Conservation (phyloP, 2,113 vertebrate species). For the Murina feae region DNA sequence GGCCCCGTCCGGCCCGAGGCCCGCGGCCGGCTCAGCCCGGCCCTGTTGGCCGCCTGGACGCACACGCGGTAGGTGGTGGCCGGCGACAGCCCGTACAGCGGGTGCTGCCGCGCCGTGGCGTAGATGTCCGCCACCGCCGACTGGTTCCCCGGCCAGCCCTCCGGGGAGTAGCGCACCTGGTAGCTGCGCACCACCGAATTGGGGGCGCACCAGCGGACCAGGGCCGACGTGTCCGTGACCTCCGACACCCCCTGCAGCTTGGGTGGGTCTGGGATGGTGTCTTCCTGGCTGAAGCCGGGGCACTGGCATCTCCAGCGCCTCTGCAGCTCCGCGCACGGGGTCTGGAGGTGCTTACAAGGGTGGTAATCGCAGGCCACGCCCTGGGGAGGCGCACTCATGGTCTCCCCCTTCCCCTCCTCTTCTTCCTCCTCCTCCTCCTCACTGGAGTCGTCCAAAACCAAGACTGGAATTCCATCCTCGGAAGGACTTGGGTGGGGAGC, state of each 20-base stretch:
- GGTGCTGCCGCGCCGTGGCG: constrained; percentile 77
- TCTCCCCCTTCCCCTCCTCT: fast-evolving
- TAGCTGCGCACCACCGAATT: constrained; percentile 82
- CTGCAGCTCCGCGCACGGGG: constrained; percentile 80
- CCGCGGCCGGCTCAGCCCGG: constrained; percentile 74
- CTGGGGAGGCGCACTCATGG: fast-evolving
- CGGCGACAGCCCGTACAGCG: constrained; percentile 76
- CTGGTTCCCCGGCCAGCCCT: constrained; percentile 41
- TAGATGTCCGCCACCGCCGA: constrained; percentile 75
- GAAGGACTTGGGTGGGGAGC: background rate
- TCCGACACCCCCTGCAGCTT: constrained; percentile 74
- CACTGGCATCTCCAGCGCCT: constrained; percentile 73
- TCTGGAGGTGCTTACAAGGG: constrained; percentile 84
- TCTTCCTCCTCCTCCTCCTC: fast-evolving
- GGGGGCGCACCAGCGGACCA: constrained; percentile 85
- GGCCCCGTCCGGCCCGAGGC: constrained; percentile 15
- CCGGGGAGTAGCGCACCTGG: constrained; percentile 69
- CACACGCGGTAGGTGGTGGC: constrained; percentile 81
- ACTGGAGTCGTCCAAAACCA: constrained; percentile 65
- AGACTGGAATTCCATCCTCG: background rate
- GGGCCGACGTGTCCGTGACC: constrained; percentile 79
- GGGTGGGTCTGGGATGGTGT: constrained; percentile 77
- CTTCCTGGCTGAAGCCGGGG: constrained; percentile 74
- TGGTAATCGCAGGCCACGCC: constrained; percentile 78
- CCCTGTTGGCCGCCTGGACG: constrained; percentile 78